Evolutionary conservation across 2,797 vertebrate genomes (phyloP), one percentile per base, ranked within the genome.

Genomic region (Apogon hyalosoma): DNA sequence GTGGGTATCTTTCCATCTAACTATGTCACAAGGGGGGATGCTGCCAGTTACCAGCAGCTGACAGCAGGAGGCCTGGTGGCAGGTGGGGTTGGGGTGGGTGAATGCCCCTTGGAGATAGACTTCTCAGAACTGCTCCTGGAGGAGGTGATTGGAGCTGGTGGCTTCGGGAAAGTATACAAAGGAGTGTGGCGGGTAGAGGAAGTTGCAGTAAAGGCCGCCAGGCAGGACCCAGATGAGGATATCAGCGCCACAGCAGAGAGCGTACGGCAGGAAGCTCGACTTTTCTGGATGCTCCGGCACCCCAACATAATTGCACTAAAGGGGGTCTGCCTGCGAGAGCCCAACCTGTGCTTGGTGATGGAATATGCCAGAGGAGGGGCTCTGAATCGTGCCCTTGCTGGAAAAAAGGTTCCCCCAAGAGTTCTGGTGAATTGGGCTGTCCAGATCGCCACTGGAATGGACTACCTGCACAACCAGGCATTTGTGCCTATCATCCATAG

Each of bases 381-480:
- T 0, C 91, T 98, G 73, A 97, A 95, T 86, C 90, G 96, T 49
- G 95, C 95, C 1, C 91, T 98, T 61, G 95, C 96, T 0, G 96
- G 96, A 43, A 95, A 94, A 77, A 95, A 95, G 82, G 95, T 97
- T 36, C 94, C 96, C 19, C 96, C 96, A 0, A 93, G 94, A 28
- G 95, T 97, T 33, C 90, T 98, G 90, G 96, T 98, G 74, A 96
- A 97, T 93, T 97, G 96, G 96, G 96, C 96, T 0, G 96, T 98
- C 68, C 96, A 98, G 92, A 93, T 98, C 46, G 96, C 96, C 19
- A 95, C 93, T 4, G 96, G 96, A 82, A 98, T 97, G 96, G 94
- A 95, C 90, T 97, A 97, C 90, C 93, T 98, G 57, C 96, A 97
- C 92, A 95, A 94, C 73, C 94, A 95, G 82, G 95, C 95, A 0